Evolutionary conservation across 2,113 vertebrate genomes (phyloP).

Genomic region (Cynopterus brachyotis): DNA sequence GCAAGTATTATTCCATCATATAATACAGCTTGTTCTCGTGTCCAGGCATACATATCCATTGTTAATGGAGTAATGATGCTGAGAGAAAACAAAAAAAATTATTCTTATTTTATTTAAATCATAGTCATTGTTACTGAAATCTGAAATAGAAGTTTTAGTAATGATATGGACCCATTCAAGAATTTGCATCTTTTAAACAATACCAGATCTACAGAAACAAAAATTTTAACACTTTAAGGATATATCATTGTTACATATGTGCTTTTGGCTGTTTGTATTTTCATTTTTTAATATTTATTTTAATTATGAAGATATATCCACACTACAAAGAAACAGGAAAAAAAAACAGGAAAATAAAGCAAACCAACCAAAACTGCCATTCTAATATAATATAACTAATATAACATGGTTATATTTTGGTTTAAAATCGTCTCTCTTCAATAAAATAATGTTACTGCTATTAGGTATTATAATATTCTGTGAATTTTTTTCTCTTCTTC

Average conservation of each 20-base stretch:
- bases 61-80: constrained; percentile 95
- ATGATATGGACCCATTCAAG: not conserved
- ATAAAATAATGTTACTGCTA: not conserved
- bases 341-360: constrained; percentile 10
- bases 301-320: constrained; percentile 4
- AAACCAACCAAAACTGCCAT: not conserved
- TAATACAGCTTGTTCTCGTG: constrained; percentile 92
- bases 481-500: not conserved
- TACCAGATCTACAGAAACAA: not conserved
- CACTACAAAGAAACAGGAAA: not conserved
- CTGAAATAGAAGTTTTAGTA: constrained; percentile 22
- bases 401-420: not conserved
- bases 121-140: not conserved
- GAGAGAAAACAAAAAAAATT: constrained; percentile 47
- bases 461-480: not conserved
- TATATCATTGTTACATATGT: not conserved
- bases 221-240: not conserved
- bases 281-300: constrained; percentile 2
- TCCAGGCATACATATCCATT: constrained; percentile 99
- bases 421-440: constrained; percentile 2
- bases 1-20: constrained; percentile 95
- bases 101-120: not conserved
- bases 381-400: not conserved
- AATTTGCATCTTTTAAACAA: not conserved
- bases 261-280: not conserved